These are phyloP conservation scores for Vidua macroura DNA, from an alignment of 2,113 vertebrate species.

Conservation along the genomic window DNA sequence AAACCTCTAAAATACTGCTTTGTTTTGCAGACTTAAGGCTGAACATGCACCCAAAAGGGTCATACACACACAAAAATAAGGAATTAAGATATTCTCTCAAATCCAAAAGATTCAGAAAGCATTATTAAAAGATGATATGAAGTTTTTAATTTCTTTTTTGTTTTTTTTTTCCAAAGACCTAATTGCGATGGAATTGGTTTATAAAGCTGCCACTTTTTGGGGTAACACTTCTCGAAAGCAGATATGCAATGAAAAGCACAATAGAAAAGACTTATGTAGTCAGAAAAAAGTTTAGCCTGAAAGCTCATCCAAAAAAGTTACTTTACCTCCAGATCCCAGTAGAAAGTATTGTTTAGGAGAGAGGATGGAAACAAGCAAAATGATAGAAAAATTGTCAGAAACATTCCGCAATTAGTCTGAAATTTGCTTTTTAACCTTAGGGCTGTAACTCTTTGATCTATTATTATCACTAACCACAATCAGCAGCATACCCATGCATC, in stretches of 20 bases:
- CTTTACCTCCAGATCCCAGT: background rate
- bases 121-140: background rate
- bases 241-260: background rate
- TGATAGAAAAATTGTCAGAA: slow-evolving; percentile 19
- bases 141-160: background rate
- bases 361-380: background rate
- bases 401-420: slow-evolving; percentile 46
- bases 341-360: slow-evolving; percentile 2
- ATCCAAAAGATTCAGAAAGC: background rate
- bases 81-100: background rate
- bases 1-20: background rate
- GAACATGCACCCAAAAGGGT: background rate
- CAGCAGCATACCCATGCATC: background rate
- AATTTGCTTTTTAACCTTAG: slow-evolving; percentile 36
- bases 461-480: slow-evolving; percentile 53
- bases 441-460: slow-evolving; percentile 55
- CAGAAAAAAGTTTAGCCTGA: background rate
- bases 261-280: background rate
- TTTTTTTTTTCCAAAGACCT: background rate
- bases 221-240: background rate
- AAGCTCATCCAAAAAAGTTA: background rate
- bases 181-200: background rate
- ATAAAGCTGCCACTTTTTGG: background rate
- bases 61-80: background rate
- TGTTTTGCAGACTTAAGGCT: background rate